Evolutionary conservation across 2,888 invertebrate species (phyloP), one percentile per base, ranked within the genome.

Genomic region (Zonitis immaculata): DNA sequence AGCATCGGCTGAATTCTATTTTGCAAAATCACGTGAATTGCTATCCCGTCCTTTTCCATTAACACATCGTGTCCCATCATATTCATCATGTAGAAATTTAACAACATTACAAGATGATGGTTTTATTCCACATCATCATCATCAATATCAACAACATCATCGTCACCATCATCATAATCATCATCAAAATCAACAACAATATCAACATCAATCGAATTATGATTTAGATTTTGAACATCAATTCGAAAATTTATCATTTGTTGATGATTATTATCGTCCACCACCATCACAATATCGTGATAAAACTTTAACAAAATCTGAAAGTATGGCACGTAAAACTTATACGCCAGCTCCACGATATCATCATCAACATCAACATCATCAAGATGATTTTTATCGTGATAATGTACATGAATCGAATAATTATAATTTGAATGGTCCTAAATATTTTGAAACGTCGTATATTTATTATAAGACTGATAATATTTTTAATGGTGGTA

Each of bases 1-100:
- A 70, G 85, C 85, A n/a, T 84, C 84, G 9, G 85, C 86, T 0
- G 87, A 87, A 71, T 86, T 86, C 68, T 86, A 84, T 68, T 87
- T 87, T 66, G 85, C 86, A 30, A 85, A 85, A 66, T 87, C 87
- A 0, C 81, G 86, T 5, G 86, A 87, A 69, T 75, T 87, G 11
- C 73, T 87, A 2, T 82, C 83, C 30, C 82, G 84, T 46, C 85
- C 85, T 1, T 76, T 78, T 61, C 73, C 74, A 26, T 63, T 68
- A 26, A 64, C 69, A 6, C 66, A 61, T 42, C 65, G 64, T 47
- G 56, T 55, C 6, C 61, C 66, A 8, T 66, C 69, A 11, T 72
- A 74, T 58, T 72, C 72, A 55, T 76, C 75, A 4, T 75, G 73
- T 54, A 66, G 73, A 8, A 73, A 74, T 58, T 63, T 76, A 39